A percentile compares a stretch with the other conserved stretches of the same genome.
phyloP scores from a whole-genome alignment of 92 coral and sea anemone species.

The Parazoanthus swiftii region DNA sequence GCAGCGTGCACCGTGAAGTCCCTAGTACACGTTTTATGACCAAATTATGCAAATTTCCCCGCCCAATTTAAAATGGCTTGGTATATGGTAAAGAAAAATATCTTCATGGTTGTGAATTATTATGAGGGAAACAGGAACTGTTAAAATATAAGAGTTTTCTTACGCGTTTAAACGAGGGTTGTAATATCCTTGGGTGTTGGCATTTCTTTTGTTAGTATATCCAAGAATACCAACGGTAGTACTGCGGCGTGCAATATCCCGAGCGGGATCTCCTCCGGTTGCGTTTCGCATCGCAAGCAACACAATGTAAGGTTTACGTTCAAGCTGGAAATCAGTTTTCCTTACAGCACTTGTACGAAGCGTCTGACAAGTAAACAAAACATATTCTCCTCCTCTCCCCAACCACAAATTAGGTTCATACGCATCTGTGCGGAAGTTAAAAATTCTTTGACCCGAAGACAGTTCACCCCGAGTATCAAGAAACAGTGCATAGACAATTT shows the following conservation, averaged over 20 bases:
- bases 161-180: constrained; percentile 75
- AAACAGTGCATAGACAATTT: constrained; percentile 58
- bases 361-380: constrained; percentile 73
- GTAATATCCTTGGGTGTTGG: constrained; percentile 71
- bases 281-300: constrained; percentile 69
- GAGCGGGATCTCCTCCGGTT: constrained; percentile 61
- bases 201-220: constrained; percentile 65
- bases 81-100: too few relatives aligned
- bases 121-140: too few relatives aligned
- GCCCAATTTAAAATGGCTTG: too few relatives aligned
- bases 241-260: constrained; percentile 34
- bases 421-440: constrained; percentile 64
- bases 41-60: too few relatives aligned
- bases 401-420: constrained; percentile 73
- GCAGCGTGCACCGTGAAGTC: too few relatives aligned
- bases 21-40: too few relatives aligned
- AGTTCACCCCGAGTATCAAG: constrained; percentile 47
- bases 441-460: constrained; percentile 27
- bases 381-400: constrained; percentile 66
- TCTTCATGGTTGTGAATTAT: too few relatives aligned
- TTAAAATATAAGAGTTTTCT: not conserved
- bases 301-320: constrained; percentile 50
- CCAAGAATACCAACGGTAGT: constrained; percentile 66
- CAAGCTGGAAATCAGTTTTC: constrained; percentile 26
- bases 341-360: constrained; percentile 52